Evolutionary conservation across 2,113 vertebrate species (phyloP).

Genomic region (Peromyscus californicus): DNA sequence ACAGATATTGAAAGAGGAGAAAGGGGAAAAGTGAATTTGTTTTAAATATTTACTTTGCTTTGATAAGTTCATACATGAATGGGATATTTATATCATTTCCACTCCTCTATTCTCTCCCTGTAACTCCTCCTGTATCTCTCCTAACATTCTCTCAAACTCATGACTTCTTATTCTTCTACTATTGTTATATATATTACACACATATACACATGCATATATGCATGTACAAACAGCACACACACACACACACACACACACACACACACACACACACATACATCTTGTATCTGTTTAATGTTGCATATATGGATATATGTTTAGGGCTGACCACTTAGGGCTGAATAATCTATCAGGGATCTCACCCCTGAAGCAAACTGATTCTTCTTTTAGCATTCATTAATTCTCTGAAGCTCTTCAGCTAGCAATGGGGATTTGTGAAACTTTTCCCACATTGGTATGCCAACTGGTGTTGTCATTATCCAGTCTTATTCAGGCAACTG

Average conservation of each 20-base stretch:
- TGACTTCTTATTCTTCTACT: background rate
- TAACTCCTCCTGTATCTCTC: background rate
- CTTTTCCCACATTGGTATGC: background rate
- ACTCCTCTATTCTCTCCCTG: background rate
- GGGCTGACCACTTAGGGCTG: background rate
- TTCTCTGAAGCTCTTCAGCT: background rate
- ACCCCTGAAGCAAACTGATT: background rate
- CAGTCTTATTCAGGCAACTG: background rate
- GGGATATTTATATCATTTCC: background rate
- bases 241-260: background rate
- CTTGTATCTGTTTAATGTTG: background rate
- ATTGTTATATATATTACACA: background rate
- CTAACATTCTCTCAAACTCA: background rate
- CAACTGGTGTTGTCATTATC: accelerated
- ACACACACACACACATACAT: background rate
- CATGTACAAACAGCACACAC: background rate
- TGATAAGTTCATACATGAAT: background rate
- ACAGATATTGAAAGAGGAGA: background rate
- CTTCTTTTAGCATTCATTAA: background rate
- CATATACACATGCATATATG: background rate
- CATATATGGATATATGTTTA: background rate
- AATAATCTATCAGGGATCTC: background rate
- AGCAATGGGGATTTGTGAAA: background rate
- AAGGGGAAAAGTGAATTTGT: background rate
- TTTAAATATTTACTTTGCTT: background rate